phyloP scores from a whole-genome alignment of 2,888 invertebrate species.

The Neoaliturus tenellus region DNA sequence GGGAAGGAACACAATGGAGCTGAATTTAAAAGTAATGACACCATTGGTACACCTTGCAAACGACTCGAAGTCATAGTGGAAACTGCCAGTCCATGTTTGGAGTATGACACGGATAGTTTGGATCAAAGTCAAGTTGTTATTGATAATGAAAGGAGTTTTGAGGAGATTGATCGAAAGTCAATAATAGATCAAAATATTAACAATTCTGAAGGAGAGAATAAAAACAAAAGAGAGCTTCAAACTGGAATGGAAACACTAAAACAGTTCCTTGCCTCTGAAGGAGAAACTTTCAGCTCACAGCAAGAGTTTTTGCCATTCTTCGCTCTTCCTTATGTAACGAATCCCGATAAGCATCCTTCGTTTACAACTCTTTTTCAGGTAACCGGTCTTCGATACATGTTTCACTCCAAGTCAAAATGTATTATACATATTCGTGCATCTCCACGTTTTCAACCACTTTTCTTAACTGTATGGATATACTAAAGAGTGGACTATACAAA shows the following conservation, averaged over 20 bases:
- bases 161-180: background rate
- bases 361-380: constrained; percentile 75
- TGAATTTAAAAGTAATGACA: background rate
- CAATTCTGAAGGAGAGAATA: background rate
- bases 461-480: background rate
- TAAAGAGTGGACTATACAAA: no score
- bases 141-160: background rate
- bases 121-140: constrained; percentile 49
- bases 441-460: no score
- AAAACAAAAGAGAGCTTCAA: background rate
- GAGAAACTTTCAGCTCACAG: constrained; percentile 74
- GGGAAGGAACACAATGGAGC: background rate
- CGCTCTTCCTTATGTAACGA: constrained; percentile 76
- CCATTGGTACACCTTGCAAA: background rate
- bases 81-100: constrained; percentile 28
- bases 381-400: no score
- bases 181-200: background rate
- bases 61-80: constrained; percentile 35
- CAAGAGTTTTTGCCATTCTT: constrained; percentile 75
- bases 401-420: no score
- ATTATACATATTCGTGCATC: no score
- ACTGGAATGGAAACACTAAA: constrained; percentile 70
- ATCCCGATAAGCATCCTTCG: constrained; percentile 74
- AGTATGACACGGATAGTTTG: constrained; percentile 48
- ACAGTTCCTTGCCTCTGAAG: constrained; percentile 71